Evolutionary conservation across 2,888 invertebrate genomes (phyloP).

Genomic region (Loripinus fragilis): DNA sequence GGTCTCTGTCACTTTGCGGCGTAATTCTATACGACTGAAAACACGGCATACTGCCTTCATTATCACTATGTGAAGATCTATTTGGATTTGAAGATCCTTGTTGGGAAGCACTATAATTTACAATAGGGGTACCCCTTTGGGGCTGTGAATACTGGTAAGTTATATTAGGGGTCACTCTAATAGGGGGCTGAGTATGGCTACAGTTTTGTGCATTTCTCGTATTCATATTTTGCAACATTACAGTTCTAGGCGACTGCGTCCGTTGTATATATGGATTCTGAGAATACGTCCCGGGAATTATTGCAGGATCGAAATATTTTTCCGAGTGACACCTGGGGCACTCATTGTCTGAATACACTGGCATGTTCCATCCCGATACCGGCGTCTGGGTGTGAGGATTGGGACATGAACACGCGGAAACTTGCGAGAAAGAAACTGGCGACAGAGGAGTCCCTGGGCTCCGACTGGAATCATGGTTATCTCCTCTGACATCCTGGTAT

Average conservation of each 20-base stretch:
- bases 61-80: constrained; percentile 63
- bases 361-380: constrained; percentile 66
- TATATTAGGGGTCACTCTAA: constrained; percentile 54
- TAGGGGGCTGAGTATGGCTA: constrained; percentile 39
- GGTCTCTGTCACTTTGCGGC: constrained; percentile 42
- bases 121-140: constrained; percentile 33
- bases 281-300: constrained; percentile 61
- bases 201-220: constrained; percentile 41
- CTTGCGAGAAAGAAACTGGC: constrained; percentile 75
- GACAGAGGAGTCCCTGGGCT: constrained; percentile 74
- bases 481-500: constrained; percentile 59
- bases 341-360: constrained; percentile 76
- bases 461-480: constrained; percentile 43
- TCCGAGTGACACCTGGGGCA: constrained; percentile 67
- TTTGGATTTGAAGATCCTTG: constrained; percentile 35
- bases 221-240: constrained; percentile 45
- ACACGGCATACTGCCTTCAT: constrained; percentile 59
- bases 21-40: constrained; percentile 62
- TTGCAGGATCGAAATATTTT: constrained; percentile 62
- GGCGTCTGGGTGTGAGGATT: constrained; percentile 73
- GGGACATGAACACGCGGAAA: constrained; percentile 78
- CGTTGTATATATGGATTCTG: constrained; percentile 68
- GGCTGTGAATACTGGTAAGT: constrained; percentile 58
- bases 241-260: constrained; percentile 61
- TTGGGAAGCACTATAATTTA: constrained; percentile 19